Evolutionary conservation across 2,113 vertebrate genomes (phyloP), one percentile per base, ranked within the genome.

Genomic region (Phaethornis superciliosus): DNA sequence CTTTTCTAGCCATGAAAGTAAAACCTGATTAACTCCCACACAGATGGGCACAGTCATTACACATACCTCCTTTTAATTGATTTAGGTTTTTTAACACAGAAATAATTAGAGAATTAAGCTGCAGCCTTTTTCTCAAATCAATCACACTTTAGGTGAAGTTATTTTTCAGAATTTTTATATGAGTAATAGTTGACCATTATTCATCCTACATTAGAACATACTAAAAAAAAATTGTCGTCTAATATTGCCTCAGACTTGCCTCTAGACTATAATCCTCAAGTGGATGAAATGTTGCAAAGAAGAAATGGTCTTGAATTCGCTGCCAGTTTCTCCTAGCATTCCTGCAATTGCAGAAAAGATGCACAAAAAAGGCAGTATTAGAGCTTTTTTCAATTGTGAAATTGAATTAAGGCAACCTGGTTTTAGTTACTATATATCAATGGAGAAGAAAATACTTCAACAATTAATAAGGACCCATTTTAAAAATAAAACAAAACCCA

Each of bases 251-350:
- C 8, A 1, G 22, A 93, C 97, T 96, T 96, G 98, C 99, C 98
- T 99, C 99, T 77, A 98, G 91, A 92, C 98, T 99, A 49, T 98
- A 99, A 96, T 99, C 99, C 81, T 98, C 85, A 24, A 99, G 84
- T 4, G 99, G 99, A 93, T 99, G 98, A 90, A 99, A 99, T 4
- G 95, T 74, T 51, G 98, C 97, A 90, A 99, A 99, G 94, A 99
- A 99, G 95, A 99, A 99, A 81, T 99, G 99, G 35, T 99, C 99
- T 87, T 99, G 99, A 94, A 99, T 99, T 96, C 98, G 98, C 7
- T 96, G 98, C 99, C 99, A 99, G 90, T 99, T 99, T 96, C 98
- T 99, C 96, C 95, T 98, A 42, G 98, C 99, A 89, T 99, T 99
- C 94, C 99, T 99, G 74, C 26, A 76, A 69, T 63, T 67, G 23